Percentiles rank a stretch among this genome's conserved stretches.
phyloP scores from a whole-genome alignment of 2,113 vertebrate species.

The Plestiodon gilberti region DNA sequence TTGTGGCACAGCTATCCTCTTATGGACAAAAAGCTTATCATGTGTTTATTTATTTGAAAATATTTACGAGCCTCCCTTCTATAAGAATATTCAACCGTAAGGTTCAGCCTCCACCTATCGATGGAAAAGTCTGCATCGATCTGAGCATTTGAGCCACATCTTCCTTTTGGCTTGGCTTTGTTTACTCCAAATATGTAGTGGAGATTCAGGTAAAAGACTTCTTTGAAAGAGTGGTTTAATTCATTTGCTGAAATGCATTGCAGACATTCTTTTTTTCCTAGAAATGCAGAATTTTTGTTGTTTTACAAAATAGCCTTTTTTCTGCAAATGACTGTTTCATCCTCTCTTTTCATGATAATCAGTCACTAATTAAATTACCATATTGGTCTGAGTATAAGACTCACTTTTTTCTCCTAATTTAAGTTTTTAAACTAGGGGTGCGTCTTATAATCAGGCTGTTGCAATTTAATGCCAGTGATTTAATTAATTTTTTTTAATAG shows the following conservation, averaged over 20 bases:
- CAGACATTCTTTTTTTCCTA: constrained; percentile 64
- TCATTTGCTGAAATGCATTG: constrained; percentile 38
- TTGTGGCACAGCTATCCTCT: no score
- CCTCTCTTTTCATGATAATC: constrained; percentile 65
- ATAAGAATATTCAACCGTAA: no score
- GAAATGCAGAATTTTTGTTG: constrained; percentile 59
- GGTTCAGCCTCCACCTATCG: background rate
- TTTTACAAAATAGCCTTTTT: constrained; percentile 60
- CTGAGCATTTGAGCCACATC: no score
- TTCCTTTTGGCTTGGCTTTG: constrained; percentile 29
- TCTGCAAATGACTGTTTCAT: constrained; percentile 68
- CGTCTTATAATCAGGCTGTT: no score
- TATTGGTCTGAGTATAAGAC: no score
- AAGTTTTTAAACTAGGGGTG: no score
- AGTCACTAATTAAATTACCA: constrained; percentile 72
- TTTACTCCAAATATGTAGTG: constrained; percentile 35
- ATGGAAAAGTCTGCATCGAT: background rate
- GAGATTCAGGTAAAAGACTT: constrained; percentile 48
- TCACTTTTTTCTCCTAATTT: no score
- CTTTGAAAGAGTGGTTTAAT: constrained; percentile 52
- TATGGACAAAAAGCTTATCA: no score
- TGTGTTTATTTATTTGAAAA: no score
- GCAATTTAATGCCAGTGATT: no score
- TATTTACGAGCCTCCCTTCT: no score
- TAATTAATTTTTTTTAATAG: no score